Percentiles rank a stretch among this genome's conserved stretches.
phyloP scores from a whole-genome alignment of 1,140 invertebrate genomes.

The Helicoverpa zea region DNA sequence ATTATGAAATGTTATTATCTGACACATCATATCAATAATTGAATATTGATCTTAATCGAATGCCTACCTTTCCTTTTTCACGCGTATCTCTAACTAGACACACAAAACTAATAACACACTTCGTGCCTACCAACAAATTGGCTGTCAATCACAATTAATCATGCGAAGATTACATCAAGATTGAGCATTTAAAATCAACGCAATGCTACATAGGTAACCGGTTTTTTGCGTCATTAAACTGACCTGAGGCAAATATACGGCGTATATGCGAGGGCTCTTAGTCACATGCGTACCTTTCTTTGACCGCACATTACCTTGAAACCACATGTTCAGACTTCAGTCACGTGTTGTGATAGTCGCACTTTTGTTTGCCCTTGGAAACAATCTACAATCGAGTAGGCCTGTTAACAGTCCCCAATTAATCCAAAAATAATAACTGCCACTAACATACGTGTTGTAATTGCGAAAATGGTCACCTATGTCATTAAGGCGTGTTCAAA shows the following conservation, averaged over 20 bases:
- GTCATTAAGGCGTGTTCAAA: too few species aligned
- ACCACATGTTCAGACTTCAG: constrained; percentile 16
- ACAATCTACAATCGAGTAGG: constrained; percentile 4
- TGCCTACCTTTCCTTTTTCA: too few species aligned
- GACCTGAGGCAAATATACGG: background rate
- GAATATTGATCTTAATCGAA: too few species aligned
- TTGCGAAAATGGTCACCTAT: too few species aligned
- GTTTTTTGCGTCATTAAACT: background rate
- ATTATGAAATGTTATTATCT: too few species aligned
- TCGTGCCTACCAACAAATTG: background rate
- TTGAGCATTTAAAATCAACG: background rate
- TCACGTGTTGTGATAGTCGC: constrained; percentile 10
- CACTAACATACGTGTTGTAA: too few species aligned
- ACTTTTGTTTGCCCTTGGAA: constrained; percentile 21
- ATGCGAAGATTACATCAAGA: background rate
- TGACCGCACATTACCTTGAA: constrained; percentile 17
- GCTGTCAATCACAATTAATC: background rate
- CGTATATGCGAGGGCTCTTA: background rate
- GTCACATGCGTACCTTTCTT: constrained; percentile 46
- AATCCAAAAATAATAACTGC: too few species aligned
- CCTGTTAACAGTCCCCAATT: background rate
- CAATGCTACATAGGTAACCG: background rate
- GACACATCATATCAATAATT: too few species aligned
- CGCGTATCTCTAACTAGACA: too few species aligned
- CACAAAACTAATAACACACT: background rate